Evolutionary conservation across 2,113 vertebrate species (phyloP).

Genomic region (human): DNA sequence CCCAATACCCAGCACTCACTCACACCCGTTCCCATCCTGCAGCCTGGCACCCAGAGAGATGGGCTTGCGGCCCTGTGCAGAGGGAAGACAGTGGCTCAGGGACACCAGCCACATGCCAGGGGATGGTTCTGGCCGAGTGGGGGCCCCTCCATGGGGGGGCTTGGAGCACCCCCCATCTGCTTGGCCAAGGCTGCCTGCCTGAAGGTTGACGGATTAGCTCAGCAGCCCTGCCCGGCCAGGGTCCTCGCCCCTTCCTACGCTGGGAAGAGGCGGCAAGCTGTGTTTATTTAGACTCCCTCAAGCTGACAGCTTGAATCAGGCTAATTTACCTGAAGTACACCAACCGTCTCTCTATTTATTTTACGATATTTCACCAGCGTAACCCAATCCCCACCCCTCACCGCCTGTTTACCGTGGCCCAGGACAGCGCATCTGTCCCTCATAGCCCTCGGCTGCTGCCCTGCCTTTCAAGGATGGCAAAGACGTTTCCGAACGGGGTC

Average conservation of each 20-base stretch:
- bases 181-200: accelerated
- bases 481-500: not conserved
- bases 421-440: conserved; percentile 83
- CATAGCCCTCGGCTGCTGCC: conserved; percentile 17
- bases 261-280: conserved; percentile 71
- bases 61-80: accelerated
- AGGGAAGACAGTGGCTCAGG: not conserved
- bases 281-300: conserved; percentile 87
- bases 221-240: not conserved
- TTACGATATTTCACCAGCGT: conserved; percentile 83
- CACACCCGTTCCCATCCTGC: accelerated
- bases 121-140: accelerated
- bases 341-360: conserved; percentile 88
- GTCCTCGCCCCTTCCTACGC: conserved; percentile 73
- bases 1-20: too few relatives aligned
- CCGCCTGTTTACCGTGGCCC: conserved; percentile 80
- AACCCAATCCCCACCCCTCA: conserved; percentile 85
- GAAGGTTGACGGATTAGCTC: not conserved
- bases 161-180: accelerated
- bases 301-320: conserved; percentile 89
- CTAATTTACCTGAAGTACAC: conserved; percentile 87
- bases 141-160: not conserved
- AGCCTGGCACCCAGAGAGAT: accelerated
- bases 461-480: not conserved
- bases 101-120: accelerated